phyloP scores from a whole-genome alignment of 2,888 invertebrate genomes.

The Scaptomyza tumidula region DNA sequence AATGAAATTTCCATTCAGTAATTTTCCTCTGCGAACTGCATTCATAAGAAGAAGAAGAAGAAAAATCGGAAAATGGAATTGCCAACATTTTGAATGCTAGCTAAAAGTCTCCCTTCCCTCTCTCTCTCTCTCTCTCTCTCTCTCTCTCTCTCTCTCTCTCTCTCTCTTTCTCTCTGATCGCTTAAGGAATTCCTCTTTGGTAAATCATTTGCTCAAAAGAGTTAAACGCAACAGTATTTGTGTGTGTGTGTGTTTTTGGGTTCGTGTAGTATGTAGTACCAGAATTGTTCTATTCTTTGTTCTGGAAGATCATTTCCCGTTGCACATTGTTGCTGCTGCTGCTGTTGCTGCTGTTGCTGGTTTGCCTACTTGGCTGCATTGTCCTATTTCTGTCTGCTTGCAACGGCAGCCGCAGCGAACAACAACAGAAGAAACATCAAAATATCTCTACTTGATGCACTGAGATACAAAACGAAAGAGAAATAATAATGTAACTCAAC shows the following conservation, averaged over 20 bases:
- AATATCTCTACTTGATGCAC: constrained; percentile 29
- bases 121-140: background rate
- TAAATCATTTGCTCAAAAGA: constrained; percentile 42
- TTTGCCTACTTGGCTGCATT: constrained; percentile 59
- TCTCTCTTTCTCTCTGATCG: constrained; percentile 4
- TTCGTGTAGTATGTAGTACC: constrained; percentile 3
- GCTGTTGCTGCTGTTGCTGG: constrained; percentile 1
- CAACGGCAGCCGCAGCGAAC: constrained; percentile 18
- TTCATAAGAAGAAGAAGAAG: too few relatives aligned
- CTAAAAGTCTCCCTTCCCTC: background rate
- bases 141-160: background rate
- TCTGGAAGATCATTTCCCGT: constrained; percentile 47
- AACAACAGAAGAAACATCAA: constrained; percentile 16
- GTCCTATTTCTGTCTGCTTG: constrained; percentile 60
- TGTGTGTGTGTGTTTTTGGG: background rate
- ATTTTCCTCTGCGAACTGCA: constrained; percentile 8
- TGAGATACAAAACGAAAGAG: constrained; percentile 35
- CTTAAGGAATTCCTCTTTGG: constrained; percentile 44
- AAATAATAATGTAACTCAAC: constrained; percentile 53
- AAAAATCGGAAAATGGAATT: constrained; percentile 17
- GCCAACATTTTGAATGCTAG: constrained; percentile 8
- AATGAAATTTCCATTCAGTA: constrained; percentile 28
- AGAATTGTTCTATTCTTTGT: constrained; percentile 26
- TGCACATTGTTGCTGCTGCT: constrained; percentile 12
- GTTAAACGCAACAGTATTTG: constrained; percentile 6